Conservation (phyloP, 2,113 vertebrate genomes). For the Cheirogaleus medius region DNA sequence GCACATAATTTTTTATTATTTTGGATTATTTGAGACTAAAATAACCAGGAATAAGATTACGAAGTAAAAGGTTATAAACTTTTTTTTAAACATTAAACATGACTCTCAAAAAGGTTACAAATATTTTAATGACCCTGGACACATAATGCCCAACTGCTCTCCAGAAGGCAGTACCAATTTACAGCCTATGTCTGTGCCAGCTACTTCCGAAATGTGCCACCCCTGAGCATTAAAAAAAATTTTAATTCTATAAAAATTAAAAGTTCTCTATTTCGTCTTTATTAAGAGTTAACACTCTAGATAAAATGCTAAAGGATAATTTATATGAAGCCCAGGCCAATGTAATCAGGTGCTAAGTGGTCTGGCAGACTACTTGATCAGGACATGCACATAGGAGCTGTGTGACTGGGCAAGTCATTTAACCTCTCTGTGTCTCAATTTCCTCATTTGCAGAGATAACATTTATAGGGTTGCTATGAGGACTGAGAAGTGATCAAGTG, state of each 20-base stretch:
- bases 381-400: neutral
- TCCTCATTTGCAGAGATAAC: neutral
- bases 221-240: neutral
- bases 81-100: no score
- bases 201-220: neutral
- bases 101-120: neutral
- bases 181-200: no score
- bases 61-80: neutral
- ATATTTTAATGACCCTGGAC: neutral
- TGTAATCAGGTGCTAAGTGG: neutral
- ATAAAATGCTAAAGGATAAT: neutral
- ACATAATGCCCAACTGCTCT: neutral
- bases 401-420: neutral
- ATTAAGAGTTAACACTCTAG: neutral
- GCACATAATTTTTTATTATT: neutral
- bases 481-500: neutral
- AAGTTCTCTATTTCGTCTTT: neutral
- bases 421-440: neutral
- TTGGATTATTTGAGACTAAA: neutral
- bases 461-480: neutral
- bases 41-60: neutral
- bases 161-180: neutral
- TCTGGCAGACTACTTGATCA: neutral
- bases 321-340: neutral
- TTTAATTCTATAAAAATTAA: neutral